Evolutionary conservation across 2,888 invertebrate genomes (phyloP).

Genomic region (Scrobipalpa atriplicella): DNA sequence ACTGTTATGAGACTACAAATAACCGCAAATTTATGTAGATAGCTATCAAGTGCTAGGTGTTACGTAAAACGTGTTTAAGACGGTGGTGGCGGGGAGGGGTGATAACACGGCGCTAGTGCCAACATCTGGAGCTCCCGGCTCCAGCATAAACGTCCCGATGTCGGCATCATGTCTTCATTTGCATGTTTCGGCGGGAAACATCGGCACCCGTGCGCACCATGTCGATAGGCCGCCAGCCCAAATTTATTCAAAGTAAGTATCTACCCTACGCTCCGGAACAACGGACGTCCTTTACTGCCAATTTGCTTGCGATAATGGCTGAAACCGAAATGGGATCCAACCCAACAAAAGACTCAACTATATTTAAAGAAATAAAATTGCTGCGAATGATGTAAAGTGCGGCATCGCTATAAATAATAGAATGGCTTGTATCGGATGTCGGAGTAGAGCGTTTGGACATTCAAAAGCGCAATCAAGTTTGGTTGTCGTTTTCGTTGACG

Average conservation of each 20-base stretch:
- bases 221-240: conserved; percentile 60
- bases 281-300: conserved; percentile 16
- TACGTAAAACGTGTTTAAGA: conserved; percentile 74
- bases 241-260: conserved; percentile 57
- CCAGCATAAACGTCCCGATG: conserved; percentile 66
- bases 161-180: conserved; percentile 74
- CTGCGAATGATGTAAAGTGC: conserved; percentile 8
- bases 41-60: conserved; percentile 68
- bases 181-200: conserved; percentile 62
- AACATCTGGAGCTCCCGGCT: conserved; percentile 61
- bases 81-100: conserved; percentile 55
- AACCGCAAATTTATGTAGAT: conserved; percentile 78
- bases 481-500: conserved; percentile 59
- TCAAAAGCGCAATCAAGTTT: conserved; percentile 61
- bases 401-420: conserved; percentile 14
- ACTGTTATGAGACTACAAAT: conserved; percentile 71
- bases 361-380: not conserved
- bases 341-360: not conserved
- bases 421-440: conserved; percentile 5
- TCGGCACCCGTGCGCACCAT: conserved; percentile 57
- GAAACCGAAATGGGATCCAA: conserved; percentile 13
- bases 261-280: conserved; percentile 9
- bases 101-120: conserved; percentile 67
- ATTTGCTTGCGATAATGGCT: conserved; percentile 20
- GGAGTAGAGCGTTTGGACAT: conserved; percentile 32